These are phyloP conservation scores for Drosophila ambigua DNA, from an alignment of 1,140 invertebrate genomes.

Conservation along the genomic window DNA sequence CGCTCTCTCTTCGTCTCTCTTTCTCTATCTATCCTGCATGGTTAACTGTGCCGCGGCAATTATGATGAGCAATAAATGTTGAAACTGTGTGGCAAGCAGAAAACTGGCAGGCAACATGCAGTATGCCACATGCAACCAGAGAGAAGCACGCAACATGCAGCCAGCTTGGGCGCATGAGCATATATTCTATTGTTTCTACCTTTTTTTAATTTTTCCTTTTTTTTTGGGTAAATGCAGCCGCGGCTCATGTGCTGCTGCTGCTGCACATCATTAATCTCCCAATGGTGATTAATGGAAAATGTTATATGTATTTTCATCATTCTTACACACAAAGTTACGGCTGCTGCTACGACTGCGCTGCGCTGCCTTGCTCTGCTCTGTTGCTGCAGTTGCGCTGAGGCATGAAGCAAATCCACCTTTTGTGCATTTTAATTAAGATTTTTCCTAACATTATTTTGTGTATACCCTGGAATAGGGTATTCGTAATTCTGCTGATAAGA, in stretches of 20 bases:
- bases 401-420: constrained; percentile 39
- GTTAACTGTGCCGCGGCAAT: constrained; percentile 64
- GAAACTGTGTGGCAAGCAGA: constrained; percentile 48
- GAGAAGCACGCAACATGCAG: constrained; percentile 58
- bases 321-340: constrained; percentile 22
- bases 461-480: no score
- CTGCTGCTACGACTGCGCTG: neutral
- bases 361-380: no score
- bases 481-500: no score
- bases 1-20: constrained; percentile 1
- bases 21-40: constrained; percentile 18
- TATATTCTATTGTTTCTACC: constrained; percentile 28
- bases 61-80: constrained; percentile 66
- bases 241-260: constrained; percentile 26
- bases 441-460: no score
- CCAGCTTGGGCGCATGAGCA: constrained; percentile 26
- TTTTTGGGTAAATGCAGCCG: constrained; percentile 35
- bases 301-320: constrained; percentile 65
- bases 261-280: constrained; percentile 70
- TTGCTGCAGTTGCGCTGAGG: constrained; percentile 31
- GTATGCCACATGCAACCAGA: constrained; percentile 44
- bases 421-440: constrained; percentile 6
- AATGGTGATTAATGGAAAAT: constrained; percentile 67
- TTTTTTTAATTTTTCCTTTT: constrained; percentile 25
- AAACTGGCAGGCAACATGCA: constrained; percentile 14